phyloP scores from a whole-genome alignment of 2,797 vertebrate genomes.

The Cyprinella venusta region DNA sequence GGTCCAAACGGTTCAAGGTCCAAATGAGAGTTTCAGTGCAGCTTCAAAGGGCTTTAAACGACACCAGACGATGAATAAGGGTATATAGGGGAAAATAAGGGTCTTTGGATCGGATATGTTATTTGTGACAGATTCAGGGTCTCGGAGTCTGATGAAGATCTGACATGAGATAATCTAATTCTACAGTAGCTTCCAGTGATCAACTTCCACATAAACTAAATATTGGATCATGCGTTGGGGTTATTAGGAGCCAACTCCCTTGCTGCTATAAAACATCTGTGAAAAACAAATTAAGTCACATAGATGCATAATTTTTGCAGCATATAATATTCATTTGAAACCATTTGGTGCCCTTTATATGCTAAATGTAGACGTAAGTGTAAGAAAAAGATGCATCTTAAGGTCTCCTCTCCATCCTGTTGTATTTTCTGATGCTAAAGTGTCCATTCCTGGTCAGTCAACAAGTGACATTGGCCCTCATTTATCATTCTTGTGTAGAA shows the following conservation, averaged over 20 bases:
- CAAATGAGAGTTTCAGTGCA: too few species aligned
- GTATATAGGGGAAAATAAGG: too few species aligned
- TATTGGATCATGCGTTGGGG: neutral
- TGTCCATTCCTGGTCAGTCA: neutral
- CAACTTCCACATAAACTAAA: conserved; percentile 10
- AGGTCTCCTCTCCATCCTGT: conserved; percentile 3
- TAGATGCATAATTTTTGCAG: neutral
- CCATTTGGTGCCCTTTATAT: conserved; percentile 2
- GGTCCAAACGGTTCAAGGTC: too few species aligned
- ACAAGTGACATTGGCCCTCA: too few species aligned
- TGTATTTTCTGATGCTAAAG: neutral
- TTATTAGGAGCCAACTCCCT: neutral
- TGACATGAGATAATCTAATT: neutral
- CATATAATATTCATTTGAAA: conserved; percentile 22
- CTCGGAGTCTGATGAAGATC: neutral
- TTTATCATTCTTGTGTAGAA: too few species aligned
- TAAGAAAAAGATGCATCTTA: conserved; percentile 41
- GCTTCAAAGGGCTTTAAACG: too few species aligned
- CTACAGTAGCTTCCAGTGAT: neutral
- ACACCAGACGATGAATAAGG: too few species aligned
- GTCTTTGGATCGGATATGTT: neutral
- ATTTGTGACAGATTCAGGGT: neutral
- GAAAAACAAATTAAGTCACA: neutral
- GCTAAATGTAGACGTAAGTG: conserved; percentile 6
- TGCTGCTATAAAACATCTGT: neutral